Percentiles rank a stretch among this genome's conserved stretches.
These are phyloP conservation scores for Eumeta japonica DNA, from an alignment of 1,140 invertebrate genomes.

Conservation along the genomic window DNA sequence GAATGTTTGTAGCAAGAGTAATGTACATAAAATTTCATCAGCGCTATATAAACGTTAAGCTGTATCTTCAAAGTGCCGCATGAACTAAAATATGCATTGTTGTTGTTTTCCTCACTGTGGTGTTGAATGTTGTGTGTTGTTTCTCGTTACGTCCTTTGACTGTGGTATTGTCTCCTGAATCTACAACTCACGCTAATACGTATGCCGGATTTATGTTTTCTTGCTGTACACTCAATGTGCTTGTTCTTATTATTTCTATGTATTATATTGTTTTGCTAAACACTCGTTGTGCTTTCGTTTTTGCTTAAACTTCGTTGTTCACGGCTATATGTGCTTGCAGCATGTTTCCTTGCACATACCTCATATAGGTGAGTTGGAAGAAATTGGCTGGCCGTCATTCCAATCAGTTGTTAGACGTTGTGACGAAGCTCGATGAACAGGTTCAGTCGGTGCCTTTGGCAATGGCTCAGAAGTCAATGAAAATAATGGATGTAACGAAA, in stretches of 20 bases:
- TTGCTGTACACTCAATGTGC: slow-evolving; percentile 29
- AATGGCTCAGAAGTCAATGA: slow-evolving; percentile 29
- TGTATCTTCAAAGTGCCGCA: background rate
- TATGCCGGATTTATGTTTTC: no score
- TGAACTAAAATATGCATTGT: background rate
- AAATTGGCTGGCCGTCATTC: slow-evolving; percentile 58
- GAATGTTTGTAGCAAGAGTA: no score
- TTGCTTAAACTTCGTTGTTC: background rate
- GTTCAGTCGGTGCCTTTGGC: slow-evolving; percentile 36
- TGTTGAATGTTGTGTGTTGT: slow-evolving; percentile 50
- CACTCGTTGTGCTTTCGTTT: slow-evolving; percentile 2
- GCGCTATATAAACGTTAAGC: no score
- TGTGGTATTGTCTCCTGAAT: slow-evolving; percentile 33
- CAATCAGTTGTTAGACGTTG: slow-evolving; percentile 60
- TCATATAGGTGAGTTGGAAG: slow-evolving; percentile 59
- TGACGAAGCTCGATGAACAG: slow-evolving; percentile 61
- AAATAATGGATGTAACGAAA: slow-evolving; percentile 60
- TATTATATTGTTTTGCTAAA: no score
- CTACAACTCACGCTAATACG: slow-evolving; percentile 12
- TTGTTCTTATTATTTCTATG: slow-evolving; percentile 11
- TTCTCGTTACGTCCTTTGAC: slow-evolving; percentile 30
- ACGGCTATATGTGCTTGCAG: slow-evolving; percentile 8
- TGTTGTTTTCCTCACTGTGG: slow-evolving; percentile 27
- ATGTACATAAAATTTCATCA: no score
- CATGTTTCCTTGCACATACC: slow-evolving; percentile 9